Evolutionary conservation across 2,113 vertebrate genomes (phyloP), one percentile per base, ranked within the genome.

Genomic region (Callionymus lyra): DNA sequence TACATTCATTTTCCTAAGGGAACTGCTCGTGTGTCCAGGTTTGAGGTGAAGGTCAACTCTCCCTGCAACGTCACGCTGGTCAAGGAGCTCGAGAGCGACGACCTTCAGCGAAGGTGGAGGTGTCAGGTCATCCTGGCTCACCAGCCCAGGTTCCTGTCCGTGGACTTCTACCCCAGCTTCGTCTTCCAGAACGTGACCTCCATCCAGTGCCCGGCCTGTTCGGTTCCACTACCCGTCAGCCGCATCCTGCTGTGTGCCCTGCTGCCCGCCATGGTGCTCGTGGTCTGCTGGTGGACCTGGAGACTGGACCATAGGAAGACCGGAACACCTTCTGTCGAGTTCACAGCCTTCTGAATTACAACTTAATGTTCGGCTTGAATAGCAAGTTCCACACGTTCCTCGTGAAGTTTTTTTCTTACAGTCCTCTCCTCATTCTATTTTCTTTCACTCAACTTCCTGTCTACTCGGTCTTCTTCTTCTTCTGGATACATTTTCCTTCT

Each of bases 41-140:
- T 27, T 27, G 21, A 27, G 21, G 21, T 61, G 52, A 68, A 12
- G 4, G 10, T 1, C 2, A 1, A 1, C 31, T 31, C 6, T 12
- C 50, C 38, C 11, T 77, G 70, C 34, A 71, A 49, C 37, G 2
- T 59, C 56, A 61, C 58, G 1, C 16, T 77, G 42, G 15, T 47
- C 14, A 51, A 8, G 2, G 14, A 36, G 2, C 74, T 77, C 12
- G 47, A 34, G 19, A 1, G 1, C 9, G 42, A 66, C 0, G 74
- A 77, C 64, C 10, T 59, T 44, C 38, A 19, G 61, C 52, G 67
- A 43, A 74, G 32, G 60, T 69, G 56, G 58, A 53, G 58, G 4
- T 77, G 74, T 44, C 38, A 59, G 38, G 31, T 71, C 38, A 40
- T 31, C 13, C 10, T 16, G 31, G 9, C 2, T 3, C 61, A 15